These are phyloP conservation scores for Scaptomyza flava DNA, from an alignment of 2,888 invertebrate species.

Conservation along the genomic window DNA sequence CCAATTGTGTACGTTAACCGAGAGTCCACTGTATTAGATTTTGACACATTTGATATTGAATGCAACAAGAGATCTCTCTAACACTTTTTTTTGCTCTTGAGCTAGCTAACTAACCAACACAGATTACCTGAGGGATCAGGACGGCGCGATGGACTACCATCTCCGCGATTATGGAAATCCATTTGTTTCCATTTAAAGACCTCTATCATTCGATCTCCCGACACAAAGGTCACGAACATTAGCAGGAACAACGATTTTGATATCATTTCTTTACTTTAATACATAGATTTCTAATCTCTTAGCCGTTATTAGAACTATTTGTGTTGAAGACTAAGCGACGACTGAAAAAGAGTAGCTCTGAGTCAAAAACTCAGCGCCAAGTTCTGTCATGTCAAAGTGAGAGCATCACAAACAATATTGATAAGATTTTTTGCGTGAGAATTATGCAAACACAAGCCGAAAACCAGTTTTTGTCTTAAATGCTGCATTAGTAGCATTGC, in stretches of 20 bases:
- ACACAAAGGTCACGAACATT: conserved; percentile 20
- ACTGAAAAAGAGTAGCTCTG: conserved; percentile 24
- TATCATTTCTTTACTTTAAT: conserved; percentile 23
- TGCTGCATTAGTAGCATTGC: background rate
- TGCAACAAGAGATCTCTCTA: too few relatives aligned
- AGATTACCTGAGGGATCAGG: conserved; percentile 53
- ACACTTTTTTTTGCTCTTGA: background rate
- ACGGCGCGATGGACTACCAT: conserved; percentile 14
- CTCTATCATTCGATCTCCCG: conserved; percentile 75
- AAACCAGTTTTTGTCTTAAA: conserved; percentile 43
- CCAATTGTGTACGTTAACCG: too few relatives aligned
- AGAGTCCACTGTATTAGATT: too few relatives aligned
- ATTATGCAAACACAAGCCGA: conserved; percentile 17
- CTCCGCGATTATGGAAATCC: conserved; percentile 79
- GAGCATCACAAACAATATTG: conserved; percentile 26
- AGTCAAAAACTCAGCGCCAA: background rate
- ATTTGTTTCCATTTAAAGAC: conserved; percentile 83
- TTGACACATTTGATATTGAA: too few relatives aligned
- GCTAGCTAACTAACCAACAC: conserved; percentile 1
- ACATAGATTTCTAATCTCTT: background rate
- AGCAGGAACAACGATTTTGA: conserved; percentile 39
- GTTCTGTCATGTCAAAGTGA: conserved; percentile 13
- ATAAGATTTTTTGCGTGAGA: conserved; percentile 36
- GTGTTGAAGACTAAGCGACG: conserved; percentile 13
- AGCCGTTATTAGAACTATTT: conserved; percentile 19